Base-by-base conservation (phyloP, 2,888 invertebrate species). In the Theretra japonica region DNA sequence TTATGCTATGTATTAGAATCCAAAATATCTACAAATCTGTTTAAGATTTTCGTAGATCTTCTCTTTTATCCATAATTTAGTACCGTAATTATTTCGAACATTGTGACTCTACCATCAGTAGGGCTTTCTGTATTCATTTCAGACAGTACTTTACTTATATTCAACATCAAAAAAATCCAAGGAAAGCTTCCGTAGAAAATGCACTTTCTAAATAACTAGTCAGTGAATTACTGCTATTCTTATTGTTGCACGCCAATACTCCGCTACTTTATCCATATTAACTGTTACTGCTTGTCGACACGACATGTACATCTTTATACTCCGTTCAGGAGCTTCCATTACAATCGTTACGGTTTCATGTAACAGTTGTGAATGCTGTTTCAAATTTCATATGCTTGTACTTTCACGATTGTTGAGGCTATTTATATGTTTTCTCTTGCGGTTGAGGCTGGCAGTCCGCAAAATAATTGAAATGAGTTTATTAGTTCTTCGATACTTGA, bases 361-460 rank as follows among this genome's bases (percentile, higher is more conserved):
- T 17, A 65, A 65, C 68, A 71, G 69, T 59, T 19, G 50, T 41
- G 48, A 59, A 28, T 62, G 21, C 21, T 19, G 25, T 71, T 62
- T 50, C 23, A 41, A 65, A 65, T 65, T 65, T 65, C 65, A 17
- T n/a, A 50, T 70, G 30, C 70, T 30, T 57, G 33, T 57, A 70
- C 30, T 56, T 58, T 58, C 48, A 48, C 65, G 41, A 6, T 41
- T 41, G 15, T 17, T 41, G 48, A 41, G 15, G n/a, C 11, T 56
- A 41, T 11, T 41, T 41, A 53, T n/a, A 53, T 41, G 41, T 41
- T 41, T 41, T 41, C 41, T 41, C 1, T 41, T 41, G 41, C 56
- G 56, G 56, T 56, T 23, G 23, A 23, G 57, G 3, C 11, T 23
- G n/a, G n/a, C 33, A 2, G 7, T 41, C 5, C 28, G 28, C 11